Conservation (phyloP, 2,797 vertebrate species). For the Brotogeris chrysoptera region DNA sequence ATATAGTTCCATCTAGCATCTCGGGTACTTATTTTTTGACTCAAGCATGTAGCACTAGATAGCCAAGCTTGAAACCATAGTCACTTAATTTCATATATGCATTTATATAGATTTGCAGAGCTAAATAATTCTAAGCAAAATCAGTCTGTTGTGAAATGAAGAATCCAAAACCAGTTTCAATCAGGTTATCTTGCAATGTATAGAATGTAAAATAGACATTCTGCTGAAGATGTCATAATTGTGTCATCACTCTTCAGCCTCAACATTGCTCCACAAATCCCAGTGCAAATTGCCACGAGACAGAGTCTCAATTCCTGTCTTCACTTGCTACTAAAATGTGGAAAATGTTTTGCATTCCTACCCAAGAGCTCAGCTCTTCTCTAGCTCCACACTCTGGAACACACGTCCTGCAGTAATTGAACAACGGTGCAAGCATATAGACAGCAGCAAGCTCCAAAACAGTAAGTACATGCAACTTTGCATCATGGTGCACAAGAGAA, state of each 20-base stretch:
- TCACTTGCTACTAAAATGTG: neutral
- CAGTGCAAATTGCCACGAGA: neutral
- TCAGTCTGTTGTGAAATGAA: neutral
- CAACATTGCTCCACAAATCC: neutral
- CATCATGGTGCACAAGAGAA: neutral
- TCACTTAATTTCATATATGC: neutral
- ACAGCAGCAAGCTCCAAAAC: neutral
- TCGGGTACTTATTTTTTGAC: neutral
- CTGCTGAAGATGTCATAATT: neutral
- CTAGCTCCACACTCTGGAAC: neutral
- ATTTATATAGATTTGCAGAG: neutral
- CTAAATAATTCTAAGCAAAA: neutral
- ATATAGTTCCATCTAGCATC: neutral
- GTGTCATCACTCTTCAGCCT: neutral
- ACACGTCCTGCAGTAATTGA: neutral
- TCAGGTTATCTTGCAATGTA: neutral
- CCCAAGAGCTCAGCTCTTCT: neutral
- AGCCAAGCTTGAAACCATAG: neutral
- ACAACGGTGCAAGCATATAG: fast-evolving
- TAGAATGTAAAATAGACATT: neutral
- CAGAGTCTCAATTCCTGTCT: neutral
- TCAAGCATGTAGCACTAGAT: neutral
- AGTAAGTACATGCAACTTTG: neutral
- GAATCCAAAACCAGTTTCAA: neutral
- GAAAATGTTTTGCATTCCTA: neutral